These are phyloP conservation scores for Harpagifer antarcticus DNA, from an alignment of 2,797 vertebrate species.

Conservation along the genomic window DNA sequence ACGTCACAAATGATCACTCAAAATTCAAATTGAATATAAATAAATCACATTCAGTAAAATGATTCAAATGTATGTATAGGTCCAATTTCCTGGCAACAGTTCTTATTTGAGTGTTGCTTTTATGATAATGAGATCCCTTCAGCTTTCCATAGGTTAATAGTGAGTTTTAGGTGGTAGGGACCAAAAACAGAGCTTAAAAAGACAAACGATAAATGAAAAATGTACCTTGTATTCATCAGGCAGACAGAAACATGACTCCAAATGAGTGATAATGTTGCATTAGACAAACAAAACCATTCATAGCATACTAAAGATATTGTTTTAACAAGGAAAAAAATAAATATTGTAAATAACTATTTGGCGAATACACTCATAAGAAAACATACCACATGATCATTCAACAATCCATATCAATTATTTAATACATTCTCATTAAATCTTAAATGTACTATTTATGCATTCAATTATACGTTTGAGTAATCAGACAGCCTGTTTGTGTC, in stretches of 20 bases:
- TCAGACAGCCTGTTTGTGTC: slow-evolving; percentile 5
- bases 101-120: not conserved
- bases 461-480: slow-evolving; percentile 28
- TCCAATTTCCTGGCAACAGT: not conserved
- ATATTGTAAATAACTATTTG: not conserved
- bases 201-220: too few species aligned
- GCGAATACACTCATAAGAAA: not conserved
- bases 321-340: not conserved
- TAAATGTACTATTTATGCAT: slow-evolving; percentile 27
- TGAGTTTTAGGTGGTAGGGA: too few species aligned
- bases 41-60: slow-evolving; percentile 18
- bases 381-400: not conserved
- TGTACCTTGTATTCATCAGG: too few species aligned
- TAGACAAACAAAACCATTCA: not conserved
- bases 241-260: too few species aligned
- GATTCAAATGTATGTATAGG: slow-evolving; percentile 1
- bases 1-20: slow-evolving; percentile 12
- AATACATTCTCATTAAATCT: not conserved
- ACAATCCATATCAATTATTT: not conserved
- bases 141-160: not conserved
- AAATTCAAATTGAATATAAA: slow-evolving; percentile 30
- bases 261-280: not conserved
- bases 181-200: too few species aligned
- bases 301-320: not conserved
- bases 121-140: too few species aligned